Percentiles rank a stretch among this genome's conserved stretches.
phyloP scores from a whole-genome alignment of 2,888 invertebrate genomes.

The Lottia gigantea region DNA sequence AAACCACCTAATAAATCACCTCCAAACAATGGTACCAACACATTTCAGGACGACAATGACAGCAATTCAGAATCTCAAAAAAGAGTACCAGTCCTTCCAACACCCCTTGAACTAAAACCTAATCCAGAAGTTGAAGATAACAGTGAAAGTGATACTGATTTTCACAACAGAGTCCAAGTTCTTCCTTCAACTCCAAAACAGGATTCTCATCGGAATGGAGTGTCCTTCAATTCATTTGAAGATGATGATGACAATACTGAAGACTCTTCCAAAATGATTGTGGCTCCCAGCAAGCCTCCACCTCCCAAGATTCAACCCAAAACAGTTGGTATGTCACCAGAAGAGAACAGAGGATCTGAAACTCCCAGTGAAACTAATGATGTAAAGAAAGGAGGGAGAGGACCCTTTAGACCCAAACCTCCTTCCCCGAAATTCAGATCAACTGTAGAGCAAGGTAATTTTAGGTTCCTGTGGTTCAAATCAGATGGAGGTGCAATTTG shows the following conservation, averaged over 20 bases:
- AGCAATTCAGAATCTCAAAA: neutral
- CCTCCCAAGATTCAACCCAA: conserved; percentile 10
- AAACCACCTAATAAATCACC: conserved; percentile 21
- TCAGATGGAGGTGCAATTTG: too few species aligned
- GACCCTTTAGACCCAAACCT: conserved; percentile 19
- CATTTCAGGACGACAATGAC: neutral
- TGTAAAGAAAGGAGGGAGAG: neutral
- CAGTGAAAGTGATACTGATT: neutral
- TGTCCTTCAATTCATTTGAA: too few species aligned
- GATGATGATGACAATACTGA: too few species aligned
- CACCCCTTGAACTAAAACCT: neutral
- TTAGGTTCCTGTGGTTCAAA: too few species aligned
- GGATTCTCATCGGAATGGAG: too few species aligned
- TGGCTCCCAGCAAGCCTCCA: conserved; percentile 5
- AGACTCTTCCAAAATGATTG: neutral
- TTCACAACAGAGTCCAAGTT: neutral
- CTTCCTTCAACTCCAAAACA: neutral
- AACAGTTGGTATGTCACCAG: conserved; percentile 24
- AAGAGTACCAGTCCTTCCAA: neutral
- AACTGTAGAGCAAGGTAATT: neutral
- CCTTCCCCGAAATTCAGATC: conserved; percentile 34
- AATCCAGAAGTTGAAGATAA: neutral
- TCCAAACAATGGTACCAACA: conserved; percentile 2
- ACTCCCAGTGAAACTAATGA: conserved; percentile 3
- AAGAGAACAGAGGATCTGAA: conserved; percentile 27